A percentile compares a stretch with the other conserved stretches of the same genome.
Evolutionary conservation across 2,797 vertebrate genomes (phyloP).

Genomic region (Artibeus lituratus): DNA sequence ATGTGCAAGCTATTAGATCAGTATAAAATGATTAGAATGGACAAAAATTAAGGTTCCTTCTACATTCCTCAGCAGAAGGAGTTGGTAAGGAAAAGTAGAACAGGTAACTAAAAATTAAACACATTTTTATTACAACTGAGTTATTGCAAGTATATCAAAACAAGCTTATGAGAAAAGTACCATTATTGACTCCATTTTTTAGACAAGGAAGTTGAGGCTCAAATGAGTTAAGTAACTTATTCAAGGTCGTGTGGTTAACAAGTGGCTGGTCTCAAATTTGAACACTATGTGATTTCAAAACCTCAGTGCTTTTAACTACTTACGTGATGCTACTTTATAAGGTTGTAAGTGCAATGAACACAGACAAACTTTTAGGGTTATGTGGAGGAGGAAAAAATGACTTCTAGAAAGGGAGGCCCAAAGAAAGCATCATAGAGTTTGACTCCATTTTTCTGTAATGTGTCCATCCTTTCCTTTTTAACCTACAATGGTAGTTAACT

Average conservation of each 20-base stretch:
- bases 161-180: neutral
- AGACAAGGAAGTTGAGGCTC: neutral
- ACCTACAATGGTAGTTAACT: neutral
- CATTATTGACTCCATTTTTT: neutral
- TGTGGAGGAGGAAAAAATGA: neutral
- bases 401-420: neutral
- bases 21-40: neutral
- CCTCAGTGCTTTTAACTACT: neutral
- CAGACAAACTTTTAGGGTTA: neutral
- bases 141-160: neutral
- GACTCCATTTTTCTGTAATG: neutral
- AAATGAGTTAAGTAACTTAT: constrained; percentile 9
- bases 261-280: neutral
- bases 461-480: neutral
- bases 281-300: neutral
- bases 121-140: neutral
- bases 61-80: neutral
- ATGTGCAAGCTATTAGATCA: neutral
- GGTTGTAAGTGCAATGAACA: neutral
- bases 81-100: neutral
- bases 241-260: neutral
- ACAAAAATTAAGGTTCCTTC: neutral
- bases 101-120: constrained; percentile 4
- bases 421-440: neutral
- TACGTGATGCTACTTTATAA: neutral